Evolutionary conservation across 2,888 invertebrate genomes (phyloP).

Genomic region (Drosophila percnosoma): DNA sequence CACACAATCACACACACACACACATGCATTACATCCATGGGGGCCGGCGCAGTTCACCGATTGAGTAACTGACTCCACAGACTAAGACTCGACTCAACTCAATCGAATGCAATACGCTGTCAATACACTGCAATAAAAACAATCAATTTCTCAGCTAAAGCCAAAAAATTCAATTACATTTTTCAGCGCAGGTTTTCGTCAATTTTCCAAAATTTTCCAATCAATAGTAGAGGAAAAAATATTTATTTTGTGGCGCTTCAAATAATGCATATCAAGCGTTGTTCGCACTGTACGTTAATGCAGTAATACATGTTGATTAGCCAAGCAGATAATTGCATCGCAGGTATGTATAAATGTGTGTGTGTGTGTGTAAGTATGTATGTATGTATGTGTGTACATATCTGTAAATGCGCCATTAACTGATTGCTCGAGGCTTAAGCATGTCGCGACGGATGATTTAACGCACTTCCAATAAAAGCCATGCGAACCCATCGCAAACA

Average conservation of each 20-base stretch:
- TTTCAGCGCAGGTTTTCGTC: background rate
- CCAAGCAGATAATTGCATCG: slow-evolving; percentile 44
- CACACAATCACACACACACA: background rate
- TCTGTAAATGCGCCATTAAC: slow-evolving; percentile 28
- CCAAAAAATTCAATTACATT: background rate
- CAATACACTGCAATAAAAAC: slow-evolving; percentile 8
- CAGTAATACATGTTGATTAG: slow-evolving; percentile 28
- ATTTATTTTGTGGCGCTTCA: too few species aligned
- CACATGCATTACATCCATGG: slow-evolving; percentile 50
- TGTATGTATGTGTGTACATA: background rate
- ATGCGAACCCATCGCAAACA: slow-evolving; percentile 10
- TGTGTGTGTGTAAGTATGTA: background rate
- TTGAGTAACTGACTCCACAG: slow-evolving; percentile 49
- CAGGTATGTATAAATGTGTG: background rate
- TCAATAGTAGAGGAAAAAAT: background rate
- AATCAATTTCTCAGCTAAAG: background rate
- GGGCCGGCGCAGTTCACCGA: slow-evolving; percentile 67
- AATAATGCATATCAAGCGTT: background rate
- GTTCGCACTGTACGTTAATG: background rate
- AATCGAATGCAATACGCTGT: slow-evolving; percentile 2
- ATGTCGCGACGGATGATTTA: slow-evolving; percentile 61
- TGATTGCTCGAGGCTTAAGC: slow-evolving; percentile 47
- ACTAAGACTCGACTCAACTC: slow-evolving; percentile 19
- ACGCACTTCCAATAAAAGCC: slow-evolving; percentile 55
- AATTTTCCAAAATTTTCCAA: background rate